phyloP scores from a whole-genome alignment of 2,888 invertebrate genomes.

The Perithous albicinctus region DNA sequence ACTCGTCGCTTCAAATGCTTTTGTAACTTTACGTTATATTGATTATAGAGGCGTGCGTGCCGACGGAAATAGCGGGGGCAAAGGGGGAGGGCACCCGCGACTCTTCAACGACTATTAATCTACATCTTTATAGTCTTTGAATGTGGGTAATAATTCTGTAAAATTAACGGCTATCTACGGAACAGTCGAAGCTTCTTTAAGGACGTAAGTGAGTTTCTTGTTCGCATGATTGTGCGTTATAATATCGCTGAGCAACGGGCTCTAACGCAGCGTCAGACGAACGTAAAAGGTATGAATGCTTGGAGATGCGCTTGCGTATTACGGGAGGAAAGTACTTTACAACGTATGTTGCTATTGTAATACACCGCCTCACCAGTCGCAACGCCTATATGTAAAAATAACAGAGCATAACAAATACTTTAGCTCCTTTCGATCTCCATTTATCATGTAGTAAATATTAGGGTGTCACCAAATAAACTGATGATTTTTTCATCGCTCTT shows the following conservation, averaged over 20 bases:
- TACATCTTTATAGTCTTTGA: constrained; percentile 53
- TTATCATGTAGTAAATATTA: too few species aligned
- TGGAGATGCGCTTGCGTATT: constrained; percentile 1
- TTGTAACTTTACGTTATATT: constrained; percentile 67
- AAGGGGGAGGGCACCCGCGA: constrained; percentile 8
- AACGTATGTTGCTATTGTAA: too few species aligned
- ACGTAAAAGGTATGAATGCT: constrained; percentile 39
- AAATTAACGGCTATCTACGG: constrained; percentile 64
- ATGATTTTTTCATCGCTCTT: too few species aligned
- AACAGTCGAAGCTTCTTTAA: constrained; percentile 50
- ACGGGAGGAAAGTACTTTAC: neutral
- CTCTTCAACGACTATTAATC: constrained; percentile 59
- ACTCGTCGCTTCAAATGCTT: constrained; percentile 35
- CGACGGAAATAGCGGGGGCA: constrained; percentile 37
- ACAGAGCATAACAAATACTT: too few species aligned
- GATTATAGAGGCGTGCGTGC: constrained; percentile 63
- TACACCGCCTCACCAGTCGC: too few species aligned
- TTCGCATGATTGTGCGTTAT: constrained; percentile 57
- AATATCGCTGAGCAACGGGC: neutral
- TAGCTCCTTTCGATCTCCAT: too few species aligned
- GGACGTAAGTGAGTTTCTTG: constrained; percentile 55
- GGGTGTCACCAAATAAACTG: too few species aligned
- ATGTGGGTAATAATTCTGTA: constrained; percentile 53
- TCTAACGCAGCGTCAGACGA: constrained; percentile 15
- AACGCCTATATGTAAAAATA: neutral